Conservation (phyloP, 2,797 vertebrate genomes). For the Morelia viridis region DNA sequence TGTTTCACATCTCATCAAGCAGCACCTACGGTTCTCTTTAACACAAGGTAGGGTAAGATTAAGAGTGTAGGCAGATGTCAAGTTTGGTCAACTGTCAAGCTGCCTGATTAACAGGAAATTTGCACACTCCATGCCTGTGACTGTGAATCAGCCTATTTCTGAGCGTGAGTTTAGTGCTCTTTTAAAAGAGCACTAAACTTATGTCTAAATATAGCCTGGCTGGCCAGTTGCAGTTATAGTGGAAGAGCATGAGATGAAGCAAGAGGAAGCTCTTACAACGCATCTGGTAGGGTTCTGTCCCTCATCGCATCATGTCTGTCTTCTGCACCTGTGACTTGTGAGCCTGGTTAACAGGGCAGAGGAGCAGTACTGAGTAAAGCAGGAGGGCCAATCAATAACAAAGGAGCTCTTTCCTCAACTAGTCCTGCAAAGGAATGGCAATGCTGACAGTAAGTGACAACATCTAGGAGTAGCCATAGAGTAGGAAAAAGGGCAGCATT, state of each 20-base stretch:
- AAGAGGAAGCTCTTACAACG: neutral
- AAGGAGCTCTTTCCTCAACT: neutral
- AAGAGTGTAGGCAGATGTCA: neutral
- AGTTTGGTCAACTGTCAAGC: neutral
- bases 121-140: neutral
- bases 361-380: neutral
- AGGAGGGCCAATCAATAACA: neutral
- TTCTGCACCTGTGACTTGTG: neutral
- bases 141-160: neutral
- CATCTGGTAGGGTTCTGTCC: neutral
- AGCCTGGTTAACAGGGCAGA: neutral
- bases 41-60: neutral
- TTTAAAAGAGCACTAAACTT: neutral
- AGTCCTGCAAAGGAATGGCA: neutral
- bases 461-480: neutral
- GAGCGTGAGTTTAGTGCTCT: neutral
- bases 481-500: neutral
- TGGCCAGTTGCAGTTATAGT: neutral
- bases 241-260: neutral
- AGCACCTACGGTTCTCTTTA: neutral
- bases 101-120: neutral
- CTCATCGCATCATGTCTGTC: neutral
- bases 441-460: neutral
- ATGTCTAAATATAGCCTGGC: neutral
- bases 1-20: too few species aligned